Conservation (phyloP, 2,888 invertebrate genomes). For the Stenchaetothrips biformis region DNA sequence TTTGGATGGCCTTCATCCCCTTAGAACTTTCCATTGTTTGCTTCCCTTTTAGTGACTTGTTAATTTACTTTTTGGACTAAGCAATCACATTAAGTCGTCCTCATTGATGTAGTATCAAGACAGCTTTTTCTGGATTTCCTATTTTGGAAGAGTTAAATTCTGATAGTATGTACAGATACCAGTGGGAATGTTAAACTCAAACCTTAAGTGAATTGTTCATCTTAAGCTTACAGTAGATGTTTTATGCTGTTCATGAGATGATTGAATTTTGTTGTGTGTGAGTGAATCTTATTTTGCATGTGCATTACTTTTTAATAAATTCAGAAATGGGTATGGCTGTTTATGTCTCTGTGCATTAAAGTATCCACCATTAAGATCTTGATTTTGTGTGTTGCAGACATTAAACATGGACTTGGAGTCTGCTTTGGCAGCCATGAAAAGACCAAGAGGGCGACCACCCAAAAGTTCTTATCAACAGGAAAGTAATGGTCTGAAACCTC, state of each 20-base stretch:
- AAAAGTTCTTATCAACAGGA: background rate
- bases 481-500: background rate
- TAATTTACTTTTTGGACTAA: background rate
- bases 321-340: no score
- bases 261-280: no score
- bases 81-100: no score
- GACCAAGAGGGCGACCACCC: background rate
- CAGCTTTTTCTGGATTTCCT: background rate
- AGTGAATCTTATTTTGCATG: no score
- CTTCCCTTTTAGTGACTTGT: background rate
- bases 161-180: background rate
- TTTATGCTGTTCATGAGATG: no score
- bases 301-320: no score
- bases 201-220: no score
- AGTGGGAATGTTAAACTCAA: no score
- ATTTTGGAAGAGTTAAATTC: background rate
- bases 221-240: no score
- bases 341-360: background rate
- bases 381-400: background rate
- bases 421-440: background rate
- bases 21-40: background rate
- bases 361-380: background rate
- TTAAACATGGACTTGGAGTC: slow-evolving; percentile 3
- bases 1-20: background rate
- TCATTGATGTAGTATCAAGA: no score